These are phyloP conservation scores for Cabera pusaria DNA, from an alignment of 2,888 invertebrate genomes.

Conservation along the genomic window DNA sequence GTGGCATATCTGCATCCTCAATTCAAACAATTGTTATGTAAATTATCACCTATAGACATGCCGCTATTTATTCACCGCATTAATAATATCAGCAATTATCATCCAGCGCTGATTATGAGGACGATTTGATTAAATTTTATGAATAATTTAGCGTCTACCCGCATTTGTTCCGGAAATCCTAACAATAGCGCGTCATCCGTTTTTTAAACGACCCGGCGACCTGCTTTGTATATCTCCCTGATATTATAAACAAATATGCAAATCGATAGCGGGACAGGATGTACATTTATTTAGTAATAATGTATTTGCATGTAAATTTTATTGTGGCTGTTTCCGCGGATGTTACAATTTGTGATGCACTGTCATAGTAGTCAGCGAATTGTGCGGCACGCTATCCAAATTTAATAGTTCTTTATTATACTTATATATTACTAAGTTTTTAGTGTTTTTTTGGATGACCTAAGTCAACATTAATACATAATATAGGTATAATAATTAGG, in stretches of 20 bases:
- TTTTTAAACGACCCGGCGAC: slow-evolving; percentile 58
- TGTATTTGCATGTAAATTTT: slow-evolving; percentile 76
- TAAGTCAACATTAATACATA: too few relatives aligned
- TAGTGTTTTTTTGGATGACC: too few relatives aligned
- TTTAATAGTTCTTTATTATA: too few relatives aligned
- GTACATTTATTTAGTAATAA: slow-evolving; percentile 78
- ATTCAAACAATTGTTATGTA: slow-evolving; percentile 16
- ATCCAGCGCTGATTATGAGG: slow-evolving; percentile 63
- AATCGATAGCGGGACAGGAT: slow-evolving; percentile 79
- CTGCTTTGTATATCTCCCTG: slow-evolving; percentile 68
- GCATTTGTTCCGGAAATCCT: slow-evolving; percentile 67
- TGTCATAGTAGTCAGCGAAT: slow-evolving; percentile 60
- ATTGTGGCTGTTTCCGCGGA: slow-evolving; percentile 69
- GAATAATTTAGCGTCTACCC: slow-evolving; percentile 56
- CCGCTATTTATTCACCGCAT: slow-evolving; percentile 36
- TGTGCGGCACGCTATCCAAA: slow-evolving; percentile 35
- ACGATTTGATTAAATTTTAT: slow-evolving; percentile 72
- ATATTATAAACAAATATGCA: slow-evolving; percentile 82
- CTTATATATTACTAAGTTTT: too few relatives aligned
- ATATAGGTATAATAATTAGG: too few relatives aligned
- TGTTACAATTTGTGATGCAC: slow-evolving; percentile 67
- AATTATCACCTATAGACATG: slow-evolving; percentile 12
- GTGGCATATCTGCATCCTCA: slow-evolving; percentile 7
- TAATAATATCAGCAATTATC: slow-evolving; percentile 61
- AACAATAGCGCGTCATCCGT: slow-evolving; percentile 67